Base-by-base conservation (phyloP, 2,888 invertebrate genomes). In the Plebejus melissa region DNA sequence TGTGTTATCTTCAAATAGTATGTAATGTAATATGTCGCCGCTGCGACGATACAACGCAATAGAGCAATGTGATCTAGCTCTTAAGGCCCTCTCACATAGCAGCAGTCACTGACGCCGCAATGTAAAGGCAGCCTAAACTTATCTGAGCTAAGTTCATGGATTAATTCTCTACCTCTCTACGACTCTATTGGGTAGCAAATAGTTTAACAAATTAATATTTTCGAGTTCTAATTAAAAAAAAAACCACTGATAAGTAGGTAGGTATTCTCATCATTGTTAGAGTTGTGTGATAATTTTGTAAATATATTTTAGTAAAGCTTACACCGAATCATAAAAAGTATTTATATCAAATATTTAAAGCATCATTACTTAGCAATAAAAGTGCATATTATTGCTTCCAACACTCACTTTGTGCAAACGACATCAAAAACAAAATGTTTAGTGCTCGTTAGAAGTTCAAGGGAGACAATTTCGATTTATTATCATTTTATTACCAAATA, bases 401-500 rank as follows among this genome's bases (percentile, higher is more conserved):
- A 50, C 65, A 65, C 22, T 32, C 32, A 72, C 54, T 72, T 72
- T 72, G 72, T 72, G 72, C 72, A 54, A 54, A 54, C 32, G 54
- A 72, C 72, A 72, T 50, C 57, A 60, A 13, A 32, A 36, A 36
- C 32, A 36, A 65, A 60, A 32, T 36, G n/a, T 38, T n/a, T 1
- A 28, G 60, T 60, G 60, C 11, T 65, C 65, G 65, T 32, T 16
- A 36, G 16, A n/a, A 41, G 70, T 41, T 38, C 41, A 70, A 13
- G 32, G 36, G 32, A 13, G 65, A 65, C 65, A 32, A 65, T 50
- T 50, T 41, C 9, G 11, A 46, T 22, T 46, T 1, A 46, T 54
- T 54, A n/a, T 22, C 36, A 65, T 46, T 36, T 22, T 75, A 69
- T 70, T 75, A n/a, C 36, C 69, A 38, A 57, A 70, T 71, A 75